Conservation (phyloP, 2,888 invertebrate genomes). For the Philonicus albiceps region DNA sequence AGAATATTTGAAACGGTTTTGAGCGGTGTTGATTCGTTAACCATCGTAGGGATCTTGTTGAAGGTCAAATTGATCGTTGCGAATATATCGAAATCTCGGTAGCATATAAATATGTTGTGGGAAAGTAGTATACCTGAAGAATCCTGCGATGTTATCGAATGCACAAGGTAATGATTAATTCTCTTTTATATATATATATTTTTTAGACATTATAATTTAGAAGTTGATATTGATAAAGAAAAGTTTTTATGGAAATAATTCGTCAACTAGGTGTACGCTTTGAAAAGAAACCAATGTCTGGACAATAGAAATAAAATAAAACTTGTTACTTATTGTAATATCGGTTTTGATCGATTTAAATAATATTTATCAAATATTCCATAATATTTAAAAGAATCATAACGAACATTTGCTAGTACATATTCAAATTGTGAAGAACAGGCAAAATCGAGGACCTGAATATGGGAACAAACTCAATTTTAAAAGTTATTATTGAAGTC, state of each 20-base stretch:
- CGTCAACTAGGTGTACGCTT: neutral
- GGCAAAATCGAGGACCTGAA: neutral
- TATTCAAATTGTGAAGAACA: neutral
- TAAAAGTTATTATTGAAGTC: neutral
- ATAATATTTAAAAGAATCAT: no score
- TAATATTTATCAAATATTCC: no score
- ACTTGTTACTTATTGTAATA: no score
- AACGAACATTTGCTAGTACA: no score
- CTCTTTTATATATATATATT: conserved; percentile 44
- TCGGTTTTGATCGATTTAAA: no score
- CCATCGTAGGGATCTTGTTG: neutral
- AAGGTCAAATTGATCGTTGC: neutral
- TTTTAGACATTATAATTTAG: neutral
- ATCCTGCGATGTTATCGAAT: conserved; percentile 59
- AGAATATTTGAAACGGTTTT: neutral
- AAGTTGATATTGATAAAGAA: neutral
- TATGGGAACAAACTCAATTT: neutral
- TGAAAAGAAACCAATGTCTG: no score
- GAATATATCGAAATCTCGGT: neutral
- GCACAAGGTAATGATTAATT: conserved; percentile 59
- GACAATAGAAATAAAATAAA: no score
- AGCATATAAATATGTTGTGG: conserved; percentile 59
- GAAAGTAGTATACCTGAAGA: conserved; percentile 61
- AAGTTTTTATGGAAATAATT: neutral
- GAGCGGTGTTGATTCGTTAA: conserved; percentile 6